phyloP scores from a whole-genome alignment of 2,113 vertebrate genomes.

The Perca fluviatilis region DNA sequence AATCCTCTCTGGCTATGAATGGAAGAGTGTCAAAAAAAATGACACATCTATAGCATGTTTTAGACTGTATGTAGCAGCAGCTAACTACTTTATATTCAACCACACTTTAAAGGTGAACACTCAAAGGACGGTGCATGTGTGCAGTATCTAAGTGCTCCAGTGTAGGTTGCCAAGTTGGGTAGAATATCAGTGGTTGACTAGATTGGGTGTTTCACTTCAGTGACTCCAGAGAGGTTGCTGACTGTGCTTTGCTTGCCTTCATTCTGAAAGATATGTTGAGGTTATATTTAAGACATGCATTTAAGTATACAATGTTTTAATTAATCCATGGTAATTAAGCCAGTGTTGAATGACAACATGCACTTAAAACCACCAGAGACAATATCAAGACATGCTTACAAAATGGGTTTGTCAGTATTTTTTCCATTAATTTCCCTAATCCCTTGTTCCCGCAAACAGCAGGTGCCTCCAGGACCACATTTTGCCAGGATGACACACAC shows the following conservation, averaged over 20 bases:
- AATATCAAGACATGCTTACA: background rate
- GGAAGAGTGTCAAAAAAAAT: constrained; percentile 30
- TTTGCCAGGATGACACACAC: no score
- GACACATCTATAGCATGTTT: constrained; percentile 16
- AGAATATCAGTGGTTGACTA: constrained; percentile 16
- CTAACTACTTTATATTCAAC: constrained; percentile 6
- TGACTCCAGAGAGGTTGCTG: constrained; percentile 1
- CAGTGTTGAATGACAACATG: constrained; percentile 1
- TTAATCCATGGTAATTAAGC: background rate
- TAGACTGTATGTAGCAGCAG: background rate
- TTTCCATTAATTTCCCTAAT: no score
- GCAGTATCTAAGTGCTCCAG: background rate
- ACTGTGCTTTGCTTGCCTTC: background rate
- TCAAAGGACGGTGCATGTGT: background rate
- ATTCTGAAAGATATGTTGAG: background rate
- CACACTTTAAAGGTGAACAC: constrained; percentile 16
- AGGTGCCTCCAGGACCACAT: no score
- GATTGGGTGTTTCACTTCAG: constrained; percentile 18
- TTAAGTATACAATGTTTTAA: background rate
- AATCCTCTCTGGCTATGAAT: constrained; percentile 39
- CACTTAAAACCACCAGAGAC: background rate
- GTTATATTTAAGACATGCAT: background rate
- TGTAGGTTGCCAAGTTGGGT: background rate
- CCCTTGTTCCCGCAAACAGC: no score
- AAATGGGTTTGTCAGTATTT: no score